A percentile compares a stretch with the other conserved stretches of the same genome.
These are phyloP conservation scores for Tangara arthus DNA, from an alignment of 2,797 vertebrate genomes.

Conservation along the genomic window DNA sequence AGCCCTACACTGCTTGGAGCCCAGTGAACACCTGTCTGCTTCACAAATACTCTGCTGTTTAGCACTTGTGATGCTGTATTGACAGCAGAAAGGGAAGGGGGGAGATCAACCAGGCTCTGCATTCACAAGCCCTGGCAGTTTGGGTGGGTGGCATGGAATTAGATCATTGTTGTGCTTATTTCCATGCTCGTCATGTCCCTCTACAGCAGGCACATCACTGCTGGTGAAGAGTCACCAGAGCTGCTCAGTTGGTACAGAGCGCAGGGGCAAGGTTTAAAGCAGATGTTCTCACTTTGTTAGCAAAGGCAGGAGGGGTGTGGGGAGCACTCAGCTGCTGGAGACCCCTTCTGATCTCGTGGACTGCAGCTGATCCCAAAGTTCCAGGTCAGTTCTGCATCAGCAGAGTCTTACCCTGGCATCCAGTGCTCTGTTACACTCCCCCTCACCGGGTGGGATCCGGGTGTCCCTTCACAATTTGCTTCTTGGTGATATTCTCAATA, in stretches of 20 bases:
- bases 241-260: not conserved
- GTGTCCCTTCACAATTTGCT: not conserved
- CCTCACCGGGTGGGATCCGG: not conserved
- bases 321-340: not conserved
- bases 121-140: not conserved
- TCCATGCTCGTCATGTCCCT: not conserved
- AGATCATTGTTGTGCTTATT: not conserved
- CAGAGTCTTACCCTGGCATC: not conserved
- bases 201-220: not conserved
- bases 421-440: not conserved
- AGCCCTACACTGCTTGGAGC: not conserved
- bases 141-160: not conserved
- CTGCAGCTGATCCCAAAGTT: not conserved
- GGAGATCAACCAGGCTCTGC: not conserved
- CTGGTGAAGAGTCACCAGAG: not conserved
- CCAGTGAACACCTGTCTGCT: not conserved
- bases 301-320: not conserved
- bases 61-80: not conserved
- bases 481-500: not conserved
- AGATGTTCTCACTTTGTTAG: not conserved
- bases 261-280: not conserved
- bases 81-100: not conserved
- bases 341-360: not conserved
- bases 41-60: not conserved
- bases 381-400: not conserved